phyloP scores from a whole-genome alignment of 2,797 vertebrate species.

The Sebastes melanostomus region DNA sequence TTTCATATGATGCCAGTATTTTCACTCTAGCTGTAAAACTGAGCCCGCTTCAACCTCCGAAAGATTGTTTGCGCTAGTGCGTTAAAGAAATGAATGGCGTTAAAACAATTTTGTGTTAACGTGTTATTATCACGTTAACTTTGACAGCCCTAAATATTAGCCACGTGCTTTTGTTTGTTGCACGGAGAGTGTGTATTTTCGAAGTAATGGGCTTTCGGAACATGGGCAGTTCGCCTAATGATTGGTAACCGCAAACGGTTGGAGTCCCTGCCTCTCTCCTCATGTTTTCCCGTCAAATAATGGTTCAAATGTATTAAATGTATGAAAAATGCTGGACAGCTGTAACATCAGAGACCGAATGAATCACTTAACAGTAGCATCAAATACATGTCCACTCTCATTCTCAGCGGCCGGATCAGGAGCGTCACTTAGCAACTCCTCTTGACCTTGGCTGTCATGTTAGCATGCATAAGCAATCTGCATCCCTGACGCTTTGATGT shows the following conservation, averaged over 20 bases:
- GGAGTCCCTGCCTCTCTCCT: too few relatives aligned
- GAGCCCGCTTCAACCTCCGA: too few relatives aligned
- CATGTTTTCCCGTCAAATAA: not conserved
- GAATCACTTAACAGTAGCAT: conserved; percentile 23
- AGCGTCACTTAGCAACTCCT: conserved; percentile 66
- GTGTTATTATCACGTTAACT: too few relatives aligned
- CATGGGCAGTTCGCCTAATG: not conserved
- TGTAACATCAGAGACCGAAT: not conserved
- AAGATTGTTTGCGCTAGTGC: too few relatives aligned
- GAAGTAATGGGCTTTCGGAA: not conserved
- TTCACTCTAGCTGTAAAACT: too few relatives aligned
- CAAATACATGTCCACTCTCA: conserved; percentile 41
- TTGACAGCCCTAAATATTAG: not conserved
- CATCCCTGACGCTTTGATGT: conserved; percentile 68
- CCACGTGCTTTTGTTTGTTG: not conserved
- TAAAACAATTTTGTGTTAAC: too few relatives aligned
- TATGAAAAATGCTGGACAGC: not conserved
- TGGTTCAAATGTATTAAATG: not conserved
- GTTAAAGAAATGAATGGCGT: too few relatives aligned
- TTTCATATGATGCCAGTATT: too few relatives aligned
- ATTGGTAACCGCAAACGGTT: too few relatives aligned
- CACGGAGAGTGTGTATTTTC: not conserved
- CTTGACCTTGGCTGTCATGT: conserved; percentile 75
- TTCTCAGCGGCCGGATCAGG: conserved; percentile 12
- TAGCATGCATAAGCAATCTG: conserved; percentile 73